These are phyloP conservation scores for Typhlichthys eigenmanni DNA, from an alignment of 2,797 vertebrate genomes.

Conservation along the genomic window DNA sequence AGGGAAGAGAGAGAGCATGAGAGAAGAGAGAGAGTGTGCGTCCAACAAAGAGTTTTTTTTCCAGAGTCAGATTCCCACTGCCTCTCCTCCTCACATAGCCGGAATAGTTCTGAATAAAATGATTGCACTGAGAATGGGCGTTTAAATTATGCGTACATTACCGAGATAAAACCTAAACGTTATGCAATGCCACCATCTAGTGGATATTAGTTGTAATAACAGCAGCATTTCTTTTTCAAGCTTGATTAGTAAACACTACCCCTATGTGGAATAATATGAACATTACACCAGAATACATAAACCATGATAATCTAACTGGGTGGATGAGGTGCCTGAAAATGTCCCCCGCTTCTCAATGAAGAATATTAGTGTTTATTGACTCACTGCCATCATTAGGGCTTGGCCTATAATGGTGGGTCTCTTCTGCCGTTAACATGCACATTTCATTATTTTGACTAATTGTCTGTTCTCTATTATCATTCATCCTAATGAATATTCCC, in stretches of 20 bases:
- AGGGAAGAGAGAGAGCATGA: too few relatives aligned
- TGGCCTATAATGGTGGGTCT: slow-evolving; percentile 32
- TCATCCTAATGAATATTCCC: slow-evolving; percentile 57
- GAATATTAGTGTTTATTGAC: slow-evolving; percentile 65
- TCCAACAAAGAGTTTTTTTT: neutral
- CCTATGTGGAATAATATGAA: slow-evolving; percentile 33
- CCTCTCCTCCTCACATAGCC: slow-evolving; percentile 42
- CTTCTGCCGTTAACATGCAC: slow-evolving; percentile 37
- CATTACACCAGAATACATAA: slow-evolving; percentile 18
- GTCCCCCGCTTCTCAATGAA: slow-evolving; percentile 47
- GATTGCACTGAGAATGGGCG: slow-evolving; percentile 14
- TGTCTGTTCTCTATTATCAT: slow-evolving; percentile 40
- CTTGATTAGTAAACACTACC: slow-evolving; percentile 39
- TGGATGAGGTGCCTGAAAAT: neutral
- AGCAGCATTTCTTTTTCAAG: fast-evolving
- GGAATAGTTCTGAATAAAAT: slow-evolving; percentile 39
- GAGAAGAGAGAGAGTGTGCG: neutral
- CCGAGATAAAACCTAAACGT: neutral
- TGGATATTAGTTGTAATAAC: slow-evolving; percentile 18
- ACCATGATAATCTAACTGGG: neutral
- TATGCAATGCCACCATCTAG: slow-evolving; percentile 29
- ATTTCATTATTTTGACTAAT: slow-evolving; percentile 38
- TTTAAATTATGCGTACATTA: too few relatives aligned
- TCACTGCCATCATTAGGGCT: slow-evolving; percentile 57
- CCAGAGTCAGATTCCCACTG: slow-evolving; percentile 53